Base-by-base conservation (phyloP, 2,797 vertebrate genomes). In the Otolemur crassicaudatus region DNA sequence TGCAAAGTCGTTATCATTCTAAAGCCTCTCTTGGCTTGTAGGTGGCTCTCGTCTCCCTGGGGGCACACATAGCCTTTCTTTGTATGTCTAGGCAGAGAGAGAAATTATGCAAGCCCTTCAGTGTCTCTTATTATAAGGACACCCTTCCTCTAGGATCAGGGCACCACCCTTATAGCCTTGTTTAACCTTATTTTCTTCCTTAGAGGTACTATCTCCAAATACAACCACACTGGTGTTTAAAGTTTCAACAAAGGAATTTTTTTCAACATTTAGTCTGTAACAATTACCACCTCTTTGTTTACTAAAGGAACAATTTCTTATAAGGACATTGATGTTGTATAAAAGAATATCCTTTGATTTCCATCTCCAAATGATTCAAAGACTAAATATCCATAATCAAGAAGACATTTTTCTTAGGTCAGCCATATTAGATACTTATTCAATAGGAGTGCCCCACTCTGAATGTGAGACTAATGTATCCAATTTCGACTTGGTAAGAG, bases 341-440 rank as follows among this genome's bases (percentile, higher is more conserved):
- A 73, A 77, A 83, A 84, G 65, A 87, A 60, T 22, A 29, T 31
- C 2, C 7, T 85, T 93, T 94, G 43, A 88, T 63, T 84, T 72
- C 9, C 16, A 85, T 1, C 53, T 82, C 25, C 11, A 63, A 79
- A 56, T 87, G 13, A n/a, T 60, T 53, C 60, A 37, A 90, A 79
- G 34, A 20, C 34, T 56, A 8, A 80, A 58, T 56, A 90, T 73
- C 14, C 63, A 31, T 37, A 90, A 91, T 87, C 22, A 88, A 75
- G 27, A 61, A 23, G 20, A 94, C 60, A 76, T 43, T 65, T 53
- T 19, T 43, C 20, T 13, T 56, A 11, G 17, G 63, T 11, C 31
- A 90, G 29, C 46, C 5, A 58, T 3, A 46, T 12, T 4, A 69
- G 56, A 34, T 77, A 56, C 20, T 73, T 34, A 34, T 40, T 65